Evolutionary conservation across 2,797 vertebrate genomes (phyloP).

Genomic region (Molothrus aeneus): DNA sequence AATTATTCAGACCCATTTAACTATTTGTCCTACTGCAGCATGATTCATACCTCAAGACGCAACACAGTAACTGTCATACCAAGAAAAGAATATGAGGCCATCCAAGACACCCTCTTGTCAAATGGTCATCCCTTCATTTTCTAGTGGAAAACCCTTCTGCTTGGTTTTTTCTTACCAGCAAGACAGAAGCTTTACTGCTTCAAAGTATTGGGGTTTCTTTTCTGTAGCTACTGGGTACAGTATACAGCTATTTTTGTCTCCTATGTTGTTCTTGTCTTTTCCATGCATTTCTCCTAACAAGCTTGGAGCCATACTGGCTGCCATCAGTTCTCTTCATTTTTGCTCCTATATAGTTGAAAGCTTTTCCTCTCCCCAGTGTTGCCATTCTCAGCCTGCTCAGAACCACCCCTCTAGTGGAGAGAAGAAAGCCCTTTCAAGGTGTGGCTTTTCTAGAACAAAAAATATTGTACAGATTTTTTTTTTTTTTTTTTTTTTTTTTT

Average conservation of each 20-base stretch:
- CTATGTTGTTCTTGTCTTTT: not conserved
- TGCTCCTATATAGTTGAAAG: not conserved
- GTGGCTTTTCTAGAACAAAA: not conserved
- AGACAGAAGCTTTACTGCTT: not conserved
- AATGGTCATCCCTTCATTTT: not conserved
- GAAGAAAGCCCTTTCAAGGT: not conserved
- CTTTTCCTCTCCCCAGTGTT: not conserved
- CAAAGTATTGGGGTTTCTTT: not conserved
- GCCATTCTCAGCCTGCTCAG: not conserved
- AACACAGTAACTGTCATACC: not conserved
- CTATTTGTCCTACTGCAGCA: not conserved
- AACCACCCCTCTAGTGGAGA: not conserved
- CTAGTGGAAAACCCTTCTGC: not conserved
- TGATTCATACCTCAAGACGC: not conserved
- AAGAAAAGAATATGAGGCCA: not conserved
- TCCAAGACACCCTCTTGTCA: not conserved
- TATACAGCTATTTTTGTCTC: not conserved
- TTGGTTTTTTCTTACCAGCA: not conserved
- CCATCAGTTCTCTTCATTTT: not conserved
- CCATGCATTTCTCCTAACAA: not conserved
- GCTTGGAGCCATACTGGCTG: not conserved
- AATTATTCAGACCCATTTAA: not conserved
- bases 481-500: accelerated
- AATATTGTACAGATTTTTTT: too few species aligned
- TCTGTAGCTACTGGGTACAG: not conserved